phyloP scores from a whole-genome alignment of 2,888 invertebrate species.

The Lydus trimaculatus region DNA sequence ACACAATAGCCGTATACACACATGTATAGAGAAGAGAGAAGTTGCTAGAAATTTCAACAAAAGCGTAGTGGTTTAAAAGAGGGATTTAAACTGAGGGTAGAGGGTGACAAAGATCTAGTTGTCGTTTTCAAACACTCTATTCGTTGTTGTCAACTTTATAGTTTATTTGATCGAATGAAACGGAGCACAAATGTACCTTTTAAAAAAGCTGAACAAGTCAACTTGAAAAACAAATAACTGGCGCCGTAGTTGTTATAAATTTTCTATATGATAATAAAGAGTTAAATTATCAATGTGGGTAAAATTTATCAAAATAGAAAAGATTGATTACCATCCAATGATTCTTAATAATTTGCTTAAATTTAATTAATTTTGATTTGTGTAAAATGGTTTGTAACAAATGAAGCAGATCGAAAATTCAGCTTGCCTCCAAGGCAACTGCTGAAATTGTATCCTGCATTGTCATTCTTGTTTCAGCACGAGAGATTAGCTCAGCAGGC shows the following conservation, averaged over 20 bases:
- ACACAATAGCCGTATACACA: background rate
- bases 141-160: constrained; percentile 30
- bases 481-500: constrained; percentile 45
- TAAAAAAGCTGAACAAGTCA: constrained; percentile 15
- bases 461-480: constrained; percentile 44
- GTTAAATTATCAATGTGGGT: background rate
- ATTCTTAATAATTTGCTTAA: background rate
- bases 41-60: background rate
- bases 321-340: background rate
- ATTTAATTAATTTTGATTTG: background rate
- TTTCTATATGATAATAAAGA: background rate
- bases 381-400: no score
- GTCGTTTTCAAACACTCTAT: constrained; percentile 11
- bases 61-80: background rate
- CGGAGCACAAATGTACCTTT: constrained; percentile 29
- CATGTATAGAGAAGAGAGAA: background rate
- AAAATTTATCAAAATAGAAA: background rate
- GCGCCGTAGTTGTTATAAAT: background rate
- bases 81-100: background rate
- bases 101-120: background rate
- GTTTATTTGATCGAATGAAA: constrained; percentile 36
- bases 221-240: constrained; percentile 6
- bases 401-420: constrained; percentile 32
- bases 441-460: constrained; percentile 43
- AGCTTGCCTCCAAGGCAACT: no score